Evolutionary conservation across 2,797 vertebrate species (phyloP).

Genomic region (Sebastes steindachneri): DNA sequence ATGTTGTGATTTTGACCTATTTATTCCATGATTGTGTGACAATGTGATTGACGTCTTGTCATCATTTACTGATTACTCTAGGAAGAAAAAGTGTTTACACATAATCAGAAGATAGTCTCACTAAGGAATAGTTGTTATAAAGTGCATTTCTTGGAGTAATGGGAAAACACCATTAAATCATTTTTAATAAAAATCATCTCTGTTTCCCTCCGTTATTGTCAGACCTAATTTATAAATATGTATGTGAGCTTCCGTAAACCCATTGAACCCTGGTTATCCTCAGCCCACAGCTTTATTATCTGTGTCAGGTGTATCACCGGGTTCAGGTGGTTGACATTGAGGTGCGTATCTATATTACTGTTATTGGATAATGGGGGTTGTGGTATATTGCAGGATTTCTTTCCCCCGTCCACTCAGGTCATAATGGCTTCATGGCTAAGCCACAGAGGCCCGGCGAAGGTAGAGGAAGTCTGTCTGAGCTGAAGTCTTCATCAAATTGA

Average conservation of each 20-base stretch:
- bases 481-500: slow-evolving; percentile 61
- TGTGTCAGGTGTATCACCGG: slow-evolving; percentile 27
- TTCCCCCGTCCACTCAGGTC: slow-evolving; percentile 20
- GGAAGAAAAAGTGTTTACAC: not conserved
- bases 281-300: not conserved
- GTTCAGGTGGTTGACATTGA: slow-evolving; percentile 15
- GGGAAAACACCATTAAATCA: not conserved
- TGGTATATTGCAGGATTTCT: slow-evolving; percentile 34
- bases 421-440: slow-evolving; percentile 28
- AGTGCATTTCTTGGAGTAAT: not conserved
- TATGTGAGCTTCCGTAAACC: not conserved
- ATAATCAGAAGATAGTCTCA: not conserved
- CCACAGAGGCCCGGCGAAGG: slow-evolving; percentile 17
- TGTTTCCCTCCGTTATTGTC: not conserved
- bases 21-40: not conserved
- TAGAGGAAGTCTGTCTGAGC: slow-evolving; percentile 32
- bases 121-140: too few species aligned
- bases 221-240: not conserved
- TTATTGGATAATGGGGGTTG: slow-evolving; percentile 44
- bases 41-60: not conserved
- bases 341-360: slow-evolving; percentile 23
- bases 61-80: not conserved
- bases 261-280: not conserved
- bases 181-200: not conserved
- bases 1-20: not conserved